phyloP scores from a whole-genome alignment of 2,888 invertebrate genomes.

The Andricus quercusramuli region DNA sequence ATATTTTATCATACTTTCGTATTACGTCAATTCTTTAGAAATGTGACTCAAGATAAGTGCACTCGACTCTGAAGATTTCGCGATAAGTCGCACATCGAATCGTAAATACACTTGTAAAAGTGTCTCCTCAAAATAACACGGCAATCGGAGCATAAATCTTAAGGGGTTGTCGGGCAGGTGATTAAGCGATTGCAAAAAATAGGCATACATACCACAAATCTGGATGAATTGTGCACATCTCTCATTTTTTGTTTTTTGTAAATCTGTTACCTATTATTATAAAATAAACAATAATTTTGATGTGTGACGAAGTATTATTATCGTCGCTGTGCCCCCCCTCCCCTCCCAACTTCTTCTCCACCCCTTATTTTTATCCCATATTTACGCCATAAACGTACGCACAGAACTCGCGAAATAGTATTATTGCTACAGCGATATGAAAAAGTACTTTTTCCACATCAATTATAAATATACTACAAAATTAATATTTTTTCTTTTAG shows the following conservation, averaged over 20 bases:
- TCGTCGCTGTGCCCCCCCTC: no score
- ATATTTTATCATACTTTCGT: constrained; percentile 10
- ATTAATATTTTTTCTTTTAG: no score
- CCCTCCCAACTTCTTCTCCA: no score
- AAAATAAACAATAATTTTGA: no score
- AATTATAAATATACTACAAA: no score
- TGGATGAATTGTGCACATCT: constrained; percentile 1
- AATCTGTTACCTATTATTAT: neutral
- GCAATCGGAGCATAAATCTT: constrained; percentile 36
- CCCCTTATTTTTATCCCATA: no score
- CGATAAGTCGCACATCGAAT: constrained; percentile 41
- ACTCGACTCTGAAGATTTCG: constrained; percentile 39
- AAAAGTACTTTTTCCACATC: no score
- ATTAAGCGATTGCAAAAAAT: constrained; percentile 31
- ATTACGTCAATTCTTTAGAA: constrained; percentile 38
- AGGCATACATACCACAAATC: constrained; percentile 1
- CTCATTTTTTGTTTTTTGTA: neutral
- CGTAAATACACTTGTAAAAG: constrained; percentile 41
- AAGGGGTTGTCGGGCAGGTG: constrained; percentile 31
- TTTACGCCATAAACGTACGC: no score
- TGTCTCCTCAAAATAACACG: constrained; percentile 23
- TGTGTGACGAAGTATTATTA: no score
- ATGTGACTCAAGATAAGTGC: constrained; percentile 37
- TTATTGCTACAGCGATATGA: no score
- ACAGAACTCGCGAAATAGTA: no score